Percentiles rank a stretch among this genome's conserved stretches.
Conservation (phyloP, 2,888 invertebrate species). For the Caenorhabditis uteleia region DNA sequence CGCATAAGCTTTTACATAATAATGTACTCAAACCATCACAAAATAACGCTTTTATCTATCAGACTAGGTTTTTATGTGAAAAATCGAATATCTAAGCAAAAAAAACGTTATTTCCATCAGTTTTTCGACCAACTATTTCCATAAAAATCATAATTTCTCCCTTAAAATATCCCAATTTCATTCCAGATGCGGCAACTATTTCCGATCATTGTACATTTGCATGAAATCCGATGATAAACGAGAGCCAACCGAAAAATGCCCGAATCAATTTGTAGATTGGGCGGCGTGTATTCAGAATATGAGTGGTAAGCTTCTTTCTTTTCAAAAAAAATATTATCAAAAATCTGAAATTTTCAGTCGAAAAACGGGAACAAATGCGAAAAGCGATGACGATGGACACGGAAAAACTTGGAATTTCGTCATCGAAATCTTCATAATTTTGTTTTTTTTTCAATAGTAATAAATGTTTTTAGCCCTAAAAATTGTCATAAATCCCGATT, state of each 20-base stretch:
- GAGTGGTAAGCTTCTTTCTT: conserved; percentile 24
- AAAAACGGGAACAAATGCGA: conserved; percentile 42
- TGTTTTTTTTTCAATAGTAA: conserved; percentile 4
- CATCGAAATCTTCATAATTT: conserved; percentile 2
- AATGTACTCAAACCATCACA: no score
- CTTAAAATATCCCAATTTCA: background rate
- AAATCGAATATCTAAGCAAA: background rate
- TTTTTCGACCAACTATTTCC: no score
- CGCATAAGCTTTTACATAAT: no score
- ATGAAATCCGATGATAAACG: conserved; percentile 39
- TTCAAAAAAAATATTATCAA: conserved; percentile 1
- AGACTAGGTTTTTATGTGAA: no score
- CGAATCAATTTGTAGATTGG: conserved; percentile 49
- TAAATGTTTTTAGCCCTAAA: conserved; percentile 3
- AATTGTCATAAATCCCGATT: background rate
- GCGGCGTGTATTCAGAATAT: conserved; percentile 54
- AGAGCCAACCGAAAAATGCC: conserved; percentile 42
- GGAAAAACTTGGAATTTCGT: conserved; percentile 11
- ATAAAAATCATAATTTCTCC: no score
- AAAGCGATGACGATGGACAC: conserved; percentile 29
- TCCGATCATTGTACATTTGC: conserved; percentile 47
- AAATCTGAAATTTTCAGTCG: conserved; percentile 25
- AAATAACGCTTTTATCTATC: no score
- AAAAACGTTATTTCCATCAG: background rate
- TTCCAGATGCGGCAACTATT: conserved; percentile 44